Percentiles rank a stretch among this genome's conserved stretches.
Conservation (phyloP, 2,113 vertebrate genomes). For the Solenodon paradoxus region DNA sequence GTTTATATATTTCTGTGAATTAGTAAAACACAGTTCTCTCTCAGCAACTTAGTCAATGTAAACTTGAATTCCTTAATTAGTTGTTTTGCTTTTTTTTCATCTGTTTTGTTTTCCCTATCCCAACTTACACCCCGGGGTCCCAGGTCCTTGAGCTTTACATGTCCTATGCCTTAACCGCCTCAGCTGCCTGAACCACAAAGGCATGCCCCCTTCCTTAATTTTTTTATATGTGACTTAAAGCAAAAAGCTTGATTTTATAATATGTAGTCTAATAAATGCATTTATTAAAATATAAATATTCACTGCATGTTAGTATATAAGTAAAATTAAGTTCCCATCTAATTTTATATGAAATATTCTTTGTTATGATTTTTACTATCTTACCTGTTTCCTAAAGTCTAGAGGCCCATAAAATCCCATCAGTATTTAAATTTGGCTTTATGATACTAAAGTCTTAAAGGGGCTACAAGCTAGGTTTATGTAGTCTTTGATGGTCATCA, state of each 20-base stretch:
- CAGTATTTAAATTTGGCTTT: conserved; percentile 18
- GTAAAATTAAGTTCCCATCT: not conserved
- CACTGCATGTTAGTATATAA: not conserved
- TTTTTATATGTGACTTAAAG: not conserved
- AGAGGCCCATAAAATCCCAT: not conserved
- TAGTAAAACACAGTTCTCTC: no score
- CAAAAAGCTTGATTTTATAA: not conserved
- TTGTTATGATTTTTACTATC: not conserved
- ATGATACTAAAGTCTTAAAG: not conserved
- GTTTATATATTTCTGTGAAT: no score
- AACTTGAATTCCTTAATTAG: not conserved
- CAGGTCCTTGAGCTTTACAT: no score
- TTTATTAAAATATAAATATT: not conserved
- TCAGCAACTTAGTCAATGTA: not conserved
- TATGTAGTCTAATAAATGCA: not conserved
- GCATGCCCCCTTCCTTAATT: no score
- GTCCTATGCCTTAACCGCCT: no score
- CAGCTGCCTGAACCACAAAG: no score
- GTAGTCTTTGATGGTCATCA: not conserved
- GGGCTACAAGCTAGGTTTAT: not conserved
- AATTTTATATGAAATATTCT: conserved; percentile 23
- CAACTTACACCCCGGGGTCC: no score
- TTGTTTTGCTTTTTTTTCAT: no score
- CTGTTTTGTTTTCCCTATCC: no score
- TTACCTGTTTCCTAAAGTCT: not conserved